Evolutionary conservation across 64 coral and sea anemone species (phyloP).

Genomic region (Montipora cactus): DNA sequence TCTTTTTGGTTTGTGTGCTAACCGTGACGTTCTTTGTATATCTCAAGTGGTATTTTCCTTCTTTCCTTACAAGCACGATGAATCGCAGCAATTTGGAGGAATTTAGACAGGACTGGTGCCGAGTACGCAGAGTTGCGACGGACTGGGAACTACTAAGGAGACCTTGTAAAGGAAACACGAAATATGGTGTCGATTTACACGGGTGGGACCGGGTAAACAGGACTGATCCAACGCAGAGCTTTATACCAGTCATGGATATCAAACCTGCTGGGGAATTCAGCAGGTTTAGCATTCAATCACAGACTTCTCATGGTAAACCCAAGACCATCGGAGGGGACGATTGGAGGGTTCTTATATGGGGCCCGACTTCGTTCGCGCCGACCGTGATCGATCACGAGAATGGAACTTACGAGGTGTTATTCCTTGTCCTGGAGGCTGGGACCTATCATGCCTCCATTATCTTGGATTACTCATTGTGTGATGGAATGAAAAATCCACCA

Average conservation of each 20-base stretch:
- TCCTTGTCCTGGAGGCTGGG: slow-evolving; percentile 85
- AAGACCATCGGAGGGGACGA: slow-evolving; percentile 69
- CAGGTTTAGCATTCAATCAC: slow-evolving; percentile 83
- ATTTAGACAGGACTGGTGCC: slow-evolving; percentile 79
- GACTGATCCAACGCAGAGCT: slow-evolving; percentile 73
- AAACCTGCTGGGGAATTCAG: slow-evolving; percentile 80
- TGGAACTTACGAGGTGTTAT: slow-evolving; percentile 82
- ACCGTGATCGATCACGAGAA: slow-evolving; percentile 81
- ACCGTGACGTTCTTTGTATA: slow-evolving; percentile 73
- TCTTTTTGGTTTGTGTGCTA: slow-evolving; percentile 74
- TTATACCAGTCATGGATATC: slow-evolving; percentile 73
- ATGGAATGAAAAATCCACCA: slow-evolving; percentile 74
- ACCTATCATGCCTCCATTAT: slow-evolving; percentile 51
- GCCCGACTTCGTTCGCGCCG: slow-evolving; percentile 68
- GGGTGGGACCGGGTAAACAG: slow-evolving; percentile 55
- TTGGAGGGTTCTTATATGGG: slow-evolving; percentile 71
- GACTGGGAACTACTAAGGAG: slow-evolving; percentile 56
- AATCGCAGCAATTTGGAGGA: slow-evolving; percentile 73
- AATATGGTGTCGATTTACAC: not conserved
- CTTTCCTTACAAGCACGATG: slow-evolving; percentile 70
- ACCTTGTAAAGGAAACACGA: slow-evolving; percentile 47
- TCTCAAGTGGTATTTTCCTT: slow-evolving; percentile 80
- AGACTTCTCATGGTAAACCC: slow-evolving; percentile 53
- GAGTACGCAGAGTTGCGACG: slow-evolving; percentile 38
- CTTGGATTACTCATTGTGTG: slow-evolving; percentile 82